phyloP scores from a whole-genome alignment of 2,797 vertebrate genomes.

The Brotula barbata region DNA sequence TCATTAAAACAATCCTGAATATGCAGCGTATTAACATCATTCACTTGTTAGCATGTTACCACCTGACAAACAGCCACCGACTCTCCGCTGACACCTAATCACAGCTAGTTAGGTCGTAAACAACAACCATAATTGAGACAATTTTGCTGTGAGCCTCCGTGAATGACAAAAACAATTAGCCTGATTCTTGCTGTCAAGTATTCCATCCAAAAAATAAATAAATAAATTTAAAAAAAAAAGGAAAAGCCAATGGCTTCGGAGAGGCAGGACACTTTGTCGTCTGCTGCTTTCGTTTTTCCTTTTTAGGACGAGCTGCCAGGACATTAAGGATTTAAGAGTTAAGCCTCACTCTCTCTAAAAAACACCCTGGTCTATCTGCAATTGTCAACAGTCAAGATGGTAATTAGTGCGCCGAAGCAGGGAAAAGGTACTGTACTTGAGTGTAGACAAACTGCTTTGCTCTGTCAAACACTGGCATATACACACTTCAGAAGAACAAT shows the following conservation, averaged over 20 bases:
- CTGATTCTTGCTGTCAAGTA: constrained; percentile 21
- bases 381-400: constrained; percentile 30
- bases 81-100: constrained; percentile 31
- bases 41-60: constrained; percentile 13
- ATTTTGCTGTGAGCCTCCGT: constrained; percentile 17
- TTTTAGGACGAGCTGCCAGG: constrained; percentile 28
- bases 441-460: constrained; percentile 14
- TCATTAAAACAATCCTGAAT: constrained; percentile 7
- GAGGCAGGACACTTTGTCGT: constrained; percentile 16
- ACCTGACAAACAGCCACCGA: constrained; percentile 40
- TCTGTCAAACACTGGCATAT: not conserved
- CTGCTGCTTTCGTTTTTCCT: constrained; percentile 7
- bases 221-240: not conserved
- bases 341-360: constrained; percentile 12
- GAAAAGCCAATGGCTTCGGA: constrained; percentile 15
- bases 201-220: not conserved
- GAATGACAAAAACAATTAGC: constrained; percentile 29
- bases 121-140: constrained; percentile 41
- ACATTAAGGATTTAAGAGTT: constrained; percentile 35
- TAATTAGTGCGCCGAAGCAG: constrained; percentile 43
- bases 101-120: constrained; percentile 40
- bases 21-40: constrained; percentile 1
- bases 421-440: constrained; percentile 2
- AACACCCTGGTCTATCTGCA: constrained; percentile 36
- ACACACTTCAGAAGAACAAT: constrained; percentile 7